A percentile compares a stretch with the other conserved stretches of the same genome.
phyloP scores from a whole-genome alignment of 2,113 vertebrate genomes.

The Sakesphorus luctuosus region DNA sequence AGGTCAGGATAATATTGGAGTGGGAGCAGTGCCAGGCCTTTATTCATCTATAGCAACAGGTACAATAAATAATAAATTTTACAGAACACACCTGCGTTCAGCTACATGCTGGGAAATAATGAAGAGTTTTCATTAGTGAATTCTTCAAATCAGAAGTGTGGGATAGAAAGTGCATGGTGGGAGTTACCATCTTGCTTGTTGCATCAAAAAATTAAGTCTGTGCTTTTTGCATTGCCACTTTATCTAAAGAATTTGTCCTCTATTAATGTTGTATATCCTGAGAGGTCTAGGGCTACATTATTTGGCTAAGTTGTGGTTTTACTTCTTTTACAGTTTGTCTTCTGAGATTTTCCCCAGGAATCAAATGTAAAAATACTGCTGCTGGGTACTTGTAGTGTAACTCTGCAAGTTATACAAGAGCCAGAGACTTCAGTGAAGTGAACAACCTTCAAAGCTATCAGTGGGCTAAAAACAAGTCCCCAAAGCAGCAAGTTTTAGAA shows the following conservation, averaged over 20 bases:
- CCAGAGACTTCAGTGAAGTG: not conserved
- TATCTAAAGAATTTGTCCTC: not conserved
- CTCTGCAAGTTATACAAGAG: not conserved
- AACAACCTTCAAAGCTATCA: not conserved
- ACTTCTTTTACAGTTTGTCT: not conserved
- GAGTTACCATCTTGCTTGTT: slow-evolving; percentile 9
- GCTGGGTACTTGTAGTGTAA: not conserved
- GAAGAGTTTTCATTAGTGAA: not conserved
- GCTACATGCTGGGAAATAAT: not conserved
- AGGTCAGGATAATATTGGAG: not conserved
- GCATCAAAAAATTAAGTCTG: not conserved
- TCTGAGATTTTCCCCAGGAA: not conserved
- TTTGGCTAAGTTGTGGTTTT: not conserved
- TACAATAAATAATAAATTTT: not conserved
- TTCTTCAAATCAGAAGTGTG: not conserved
- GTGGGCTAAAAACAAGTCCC: not conserved
- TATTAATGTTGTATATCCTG: not conserved
- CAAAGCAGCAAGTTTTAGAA: not conserved
- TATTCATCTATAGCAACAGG: not conserved
- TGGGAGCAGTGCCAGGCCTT: not conserved
- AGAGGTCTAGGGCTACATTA: not conserved
- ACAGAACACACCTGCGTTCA: not conserved
- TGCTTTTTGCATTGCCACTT: slow-evolving; percentile 46
- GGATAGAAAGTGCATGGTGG: not conserved
- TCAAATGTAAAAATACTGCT: not conserved